Conservation (phyloP, 92 coral and sea anemone genomes). For the Meandrina meandrites region DNA sequence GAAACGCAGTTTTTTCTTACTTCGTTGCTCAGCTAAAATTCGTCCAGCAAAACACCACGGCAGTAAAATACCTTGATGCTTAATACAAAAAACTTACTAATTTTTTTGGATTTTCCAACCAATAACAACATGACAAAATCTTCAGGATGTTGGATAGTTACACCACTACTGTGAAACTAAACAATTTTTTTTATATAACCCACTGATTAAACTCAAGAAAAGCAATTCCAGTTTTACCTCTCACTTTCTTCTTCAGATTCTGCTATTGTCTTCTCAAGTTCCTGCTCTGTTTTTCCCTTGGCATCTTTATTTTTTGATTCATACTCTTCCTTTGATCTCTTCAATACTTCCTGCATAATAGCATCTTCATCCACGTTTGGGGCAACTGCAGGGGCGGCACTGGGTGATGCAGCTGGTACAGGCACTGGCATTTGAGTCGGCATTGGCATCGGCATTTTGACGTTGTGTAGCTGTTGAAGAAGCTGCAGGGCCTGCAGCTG, state of each 20-base stretch:
- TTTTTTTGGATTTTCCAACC: too few relatives aligned
- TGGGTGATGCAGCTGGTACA: conserved; percentile 18
- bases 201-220: neutral
- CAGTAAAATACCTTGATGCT: too few relatives aligned
- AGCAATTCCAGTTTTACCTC: conserved; percentile 51
- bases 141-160: neutral
- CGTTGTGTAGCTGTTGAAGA: conserved; percentile 70
- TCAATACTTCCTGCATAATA: conserved; percentile 85
- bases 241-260: conserved; percentile 74
- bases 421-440: conserved; percentile 24
- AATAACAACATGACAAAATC: too few relatives aligned
- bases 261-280: conserved; percentile 67
- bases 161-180: neutral
- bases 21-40: too few relatives aligned
- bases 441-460: conserved; percentile 36
- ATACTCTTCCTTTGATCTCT: conserved; percentile 83
- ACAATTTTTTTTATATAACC: neutral
- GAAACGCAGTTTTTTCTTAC: too few relatives aligned
- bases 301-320: conserved; percentile 60
- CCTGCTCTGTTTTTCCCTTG: conserved; percentile 49
- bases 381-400: neutral
- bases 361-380: conserved; percentile 76
- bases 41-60: too few relatives aligned
- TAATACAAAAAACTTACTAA: too few relatives aligned
- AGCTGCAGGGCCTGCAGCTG: conserved; percentile 92